phyloP scores from a whole-genome alignment of 2,888 invertebrate species.

The Desoria tigrina region DNA sequence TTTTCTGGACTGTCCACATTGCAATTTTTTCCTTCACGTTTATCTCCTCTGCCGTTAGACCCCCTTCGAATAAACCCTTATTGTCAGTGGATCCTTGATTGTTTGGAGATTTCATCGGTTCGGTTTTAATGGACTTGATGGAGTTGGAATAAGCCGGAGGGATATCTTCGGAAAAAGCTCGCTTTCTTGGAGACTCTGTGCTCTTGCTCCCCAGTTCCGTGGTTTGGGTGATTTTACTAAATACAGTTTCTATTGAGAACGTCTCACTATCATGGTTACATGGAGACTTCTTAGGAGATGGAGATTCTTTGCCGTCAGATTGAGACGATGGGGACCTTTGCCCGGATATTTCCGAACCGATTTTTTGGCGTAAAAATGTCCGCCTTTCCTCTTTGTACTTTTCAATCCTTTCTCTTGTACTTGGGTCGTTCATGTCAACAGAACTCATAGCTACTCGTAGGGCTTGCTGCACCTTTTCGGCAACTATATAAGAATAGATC shows the following conservation, averaged over 20 bases:
- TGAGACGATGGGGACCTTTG: constrained; percentile 33
- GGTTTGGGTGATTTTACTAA: constrained; percentile 2
- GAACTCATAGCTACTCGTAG: constrained; percentile 50
- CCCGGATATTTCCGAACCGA: constrained; percentile 60
- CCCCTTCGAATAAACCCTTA: constrained; percentile 12
- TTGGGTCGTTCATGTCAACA: constrained; percentile 59
- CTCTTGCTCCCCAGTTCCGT: background rate
- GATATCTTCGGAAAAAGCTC: constrained; percentile 50
- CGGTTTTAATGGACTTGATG: constrained; percentile 51
- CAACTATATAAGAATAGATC: constrained; percentile 30
- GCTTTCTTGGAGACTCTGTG: constrained; percentile 51
- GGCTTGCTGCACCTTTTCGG: constrained; percentile 48
- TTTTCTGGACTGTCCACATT: constrained; percentile 45
- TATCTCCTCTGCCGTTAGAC: constrained; percentile 53
- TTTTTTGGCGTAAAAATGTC: constrained; percentile 79
- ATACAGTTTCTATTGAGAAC: background rate
- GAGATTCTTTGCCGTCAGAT: constrained; percentile 21
- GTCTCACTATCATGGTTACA: constrained; percentile 4
- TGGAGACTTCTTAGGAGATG: constrained; percentile 30
- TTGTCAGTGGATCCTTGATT: background rate
- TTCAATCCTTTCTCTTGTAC: constrained; percentile 80
- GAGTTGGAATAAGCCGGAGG: constrained; percentile 32
- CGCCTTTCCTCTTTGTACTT: constrained; percentile 88
- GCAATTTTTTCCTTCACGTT: constrained; percentile 55
- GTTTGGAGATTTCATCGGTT: constrained; percentile 13